phyloP scores from a whole-genome alignment of 2,113 vertebrate genomes.

The Scomber colias region DNA sequence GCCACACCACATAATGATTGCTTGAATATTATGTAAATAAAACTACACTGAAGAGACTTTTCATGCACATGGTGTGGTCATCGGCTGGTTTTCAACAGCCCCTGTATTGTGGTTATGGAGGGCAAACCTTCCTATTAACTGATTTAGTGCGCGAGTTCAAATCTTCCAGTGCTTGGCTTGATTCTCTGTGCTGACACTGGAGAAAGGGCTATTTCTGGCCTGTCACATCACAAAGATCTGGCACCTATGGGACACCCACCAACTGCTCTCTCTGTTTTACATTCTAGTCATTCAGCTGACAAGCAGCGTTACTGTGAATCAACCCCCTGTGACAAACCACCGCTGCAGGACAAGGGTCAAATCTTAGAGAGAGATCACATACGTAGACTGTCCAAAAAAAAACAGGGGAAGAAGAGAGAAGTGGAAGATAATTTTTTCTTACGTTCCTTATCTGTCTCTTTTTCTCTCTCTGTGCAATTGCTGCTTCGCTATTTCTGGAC shows the following conservation, averaged over 20 bases:
- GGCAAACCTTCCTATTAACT: neutral
- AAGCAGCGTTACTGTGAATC: neutral
- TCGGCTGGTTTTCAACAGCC: too few relatives aligned
- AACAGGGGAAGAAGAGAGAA: neutral
- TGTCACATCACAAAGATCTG: slow-evolving; percentile 42
- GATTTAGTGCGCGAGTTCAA: neutral
- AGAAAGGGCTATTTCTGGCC: slow-evolving; percentile 61
- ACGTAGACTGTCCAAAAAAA: neutral
- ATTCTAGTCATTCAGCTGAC: slow-evolving; percentile 17
- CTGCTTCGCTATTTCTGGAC: neutral
- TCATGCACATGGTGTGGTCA: too few relatives aligned
- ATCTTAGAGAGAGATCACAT: neutral
- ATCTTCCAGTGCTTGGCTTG: slow-evolving; percentile 16
- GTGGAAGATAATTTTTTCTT: neutral
- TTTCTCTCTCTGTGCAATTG: neutral
- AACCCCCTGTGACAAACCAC: neutral
- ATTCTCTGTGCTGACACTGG: slow-evolving; percentile 48
- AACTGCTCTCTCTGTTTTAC: slow-evolving; percentile 31
- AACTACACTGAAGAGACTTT: too few relatives aligned
- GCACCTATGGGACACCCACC: slow-evolving; percentile 46
- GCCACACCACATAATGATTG: too few relatives aligned
- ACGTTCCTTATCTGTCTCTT: neutral
- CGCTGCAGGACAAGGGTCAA: neutral
- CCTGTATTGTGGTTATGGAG: neutral
- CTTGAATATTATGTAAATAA: too few relatives aligned